Base-by-base conservation (phyloP, 23 tunicate species). In the Oikopleura dioica region DNA sequence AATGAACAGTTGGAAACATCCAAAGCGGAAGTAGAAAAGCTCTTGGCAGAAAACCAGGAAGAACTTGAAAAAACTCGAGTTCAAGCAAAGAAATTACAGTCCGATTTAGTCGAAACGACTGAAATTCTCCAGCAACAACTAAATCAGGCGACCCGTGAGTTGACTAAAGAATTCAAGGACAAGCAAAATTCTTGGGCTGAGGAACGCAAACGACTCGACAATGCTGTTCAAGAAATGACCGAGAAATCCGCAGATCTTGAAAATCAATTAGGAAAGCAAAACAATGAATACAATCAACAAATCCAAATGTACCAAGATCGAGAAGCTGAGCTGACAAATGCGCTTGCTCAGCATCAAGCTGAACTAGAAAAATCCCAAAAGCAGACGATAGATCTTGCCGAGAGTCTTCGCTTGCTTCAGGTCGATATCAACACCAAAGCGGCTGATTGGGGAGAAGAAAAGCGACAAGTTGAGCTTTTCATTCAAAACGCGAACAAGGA, bases 121-220 rank as follows among this genome's bases (percentile, higher is more conserved):
- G 72, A 63, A 63, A 63, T 63, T 63, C 33, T 63, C 5, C 72
- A 63, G 33, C 72, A 63, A 28, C 72, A 63, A 63, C 72, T 63
- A 24, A 63, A 63, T 28, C 72, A 63, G 33, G 72, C 72, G 5
- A 63, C 72, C 29, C 30, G 26, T 12, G 26, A 63, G 33, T 28
- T 63, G 26, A 63, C 72, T 31, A 63, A 24, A 28, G 72, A 63
- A 12, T 63, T 63, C 26, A 63, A 5, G 30, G 2, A 23, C 33
- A 63, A 63, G 33, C 72, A 63, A 28, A 28, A 31, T 63, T 31
- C 16, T 12, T 63, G 72, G 72, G 72, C 72, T 2, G 72, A 63
- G 33, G 72, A 63, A 63, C 29, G 72, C 29, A 63, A 63, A 28
- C 29, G 72, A 28, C 33, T 63, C 30, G 72, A 63, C 26, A 63